Percentiles rank a stretch among this genome's conserved stretches.
Conservation (phyloP, 2,888 invertebrate species). For the Tachina lurida region DNA sequence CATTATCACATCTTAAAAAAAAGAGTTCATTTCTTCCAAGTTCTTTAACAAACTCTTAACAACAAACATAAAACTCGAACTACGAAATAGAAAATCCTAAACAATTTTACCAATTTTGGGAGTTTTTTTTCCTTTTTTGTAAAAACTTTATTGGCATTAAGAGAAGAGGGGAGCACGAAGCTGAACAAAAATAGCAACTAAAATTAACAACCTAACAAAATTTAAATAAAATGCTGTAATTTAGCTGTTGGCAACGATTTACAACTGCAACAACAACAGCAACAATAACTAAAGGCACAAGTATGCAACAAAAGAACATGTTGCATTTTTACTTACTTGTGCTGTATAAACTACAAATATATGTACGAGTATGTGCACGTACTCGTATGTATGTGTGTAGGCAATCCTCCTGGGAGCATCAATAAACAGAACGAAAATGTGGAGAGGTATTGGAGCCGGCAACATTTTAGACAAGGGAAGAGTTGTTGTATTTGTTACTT, state of each 20-base stretch:
- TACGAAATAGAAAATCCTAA: conserved; percentile 45
- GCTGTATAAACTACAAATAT: neutral
- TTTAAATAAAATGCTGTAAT: conserved; percentile 72
- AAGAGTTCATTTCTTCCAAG: conserved; percentile 52
- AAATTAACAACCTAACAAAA: conserved; percentile 64
- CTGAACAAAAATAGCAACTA: conserved; percentile 21
- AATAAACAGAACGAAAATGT: conserved; percentile 48
- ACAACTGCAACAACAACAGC: conserved; percentile 63
- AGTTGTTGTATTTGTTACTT: conserved; percentile 25
- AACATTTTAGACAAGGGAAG: conserved; percentile 37
- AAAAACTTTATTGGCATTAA: conserved; percentile 35
- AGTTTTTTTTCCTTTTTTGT: conserved; percentile 17
- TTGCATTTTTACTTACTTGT: conserved; percentile 51
- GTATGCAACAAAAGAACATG: conserved; percentile 60
- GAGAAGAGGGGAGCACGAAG: conserved; percentile 17
- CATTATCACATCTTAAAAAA: conserved; percentile 26
- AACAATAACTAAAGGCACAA: conserved; percentile 40
- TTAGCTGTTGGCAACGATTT: conserved; percentile 73
- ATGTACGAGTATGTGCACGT: neutral
- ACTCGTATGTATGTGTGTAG: neutral
- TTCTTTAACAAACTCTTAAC: conserved; percentile 67
- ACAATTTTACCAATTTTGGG: conserved; percentile 62
- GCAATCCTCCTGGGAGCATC: conserved; percentile 37
- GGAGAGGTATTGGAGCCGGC: conserved; percentile 28
- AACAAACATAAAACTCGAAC: conserved; percentile 43